These are phyloP conservation scores for Strix aluco DNA, from an alignment of 2,113 vertebrate genomes.

Conservation along the genomic window DNA sequence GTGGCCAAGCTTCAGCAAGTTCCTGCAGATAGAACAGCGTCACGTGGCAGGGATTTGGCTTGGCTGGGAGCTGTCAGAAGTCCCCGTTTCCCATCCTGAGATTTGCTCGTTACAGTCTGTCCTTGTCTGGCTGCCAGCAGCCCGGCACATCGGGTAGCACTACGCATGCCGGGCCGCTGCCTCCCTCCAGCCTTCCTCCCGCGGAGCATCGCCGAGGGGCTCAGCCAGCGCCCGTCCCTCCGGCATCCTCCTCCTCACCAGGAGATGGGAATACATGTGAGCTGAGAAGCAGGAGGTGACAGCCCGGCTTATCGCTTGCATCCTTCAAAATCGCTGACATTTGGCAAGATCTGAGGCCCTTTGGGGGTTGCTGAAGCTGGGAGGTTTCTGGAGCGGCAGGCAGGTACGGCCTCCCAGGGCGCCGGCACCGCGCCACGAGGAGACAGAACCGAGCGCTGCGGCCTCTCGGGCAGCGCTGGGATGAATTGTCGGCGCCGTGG, in stretches of 20 bases:
- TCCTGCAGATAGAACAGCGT: not conserved
- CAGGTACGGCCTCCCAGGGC: not conserved
- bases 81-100: not conserved
- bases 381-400: not conserved
- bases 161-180: not conserved
- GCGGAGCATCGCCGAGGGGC: not conserved
- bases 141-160: not conserved
- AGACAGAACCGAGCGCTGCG: not conserved
- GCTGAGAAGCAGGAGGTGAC: not conserved
- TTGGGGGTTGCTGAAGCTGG: not conserved
- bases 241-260: not conserved
- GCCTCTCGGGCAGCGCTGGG: not conserved
- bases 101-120: not conserved
- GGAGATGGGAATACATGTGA: not conserved
- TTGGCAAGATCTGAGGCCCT: not conserved
- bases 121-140: not conserved
- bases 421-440: not conserved
- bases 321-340: not conserved
- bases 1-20: not conserved
- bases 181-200: not conserved
- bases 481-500: not conserved
- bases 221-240: not conserved
- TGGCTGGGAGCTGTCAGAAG: not conserved
- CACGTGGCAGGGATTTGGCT: not conserved
- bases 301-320: rapidly evolving